Percentiles rank a stretch among this genome's conserved stretches.
phyloP scores from a whole-genome alignment of 1,140 invertebrate species.

The Orchestia grillus region DNA sequence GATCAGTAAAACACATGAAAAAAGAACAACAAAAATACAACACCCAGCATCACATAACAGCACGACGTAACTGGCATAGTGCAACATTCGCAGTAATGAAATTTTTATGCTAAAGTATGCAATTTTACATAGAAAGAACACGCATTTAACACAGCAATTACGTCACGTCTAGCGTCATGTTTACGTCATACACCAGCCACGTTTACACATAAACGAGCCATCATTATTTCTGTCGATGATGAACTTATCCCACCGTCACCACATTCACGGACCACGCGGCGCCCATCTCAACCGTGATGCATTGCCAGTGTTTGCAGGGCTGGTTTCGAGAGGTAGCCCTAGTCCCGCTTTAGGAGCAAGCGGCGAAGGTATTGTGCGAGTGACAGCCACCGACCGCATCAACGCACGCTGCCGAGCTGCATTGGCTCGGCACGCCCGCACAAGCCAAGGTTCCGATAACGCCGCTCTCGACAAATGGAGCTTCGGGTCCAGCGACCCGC shows the following conservation, averaged over 20 bases:
- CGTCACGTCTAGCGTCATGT: not conserved
- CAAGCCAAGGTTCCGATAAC: slow-evolving; percentile 24
- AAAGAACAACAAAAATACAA: not conserved
- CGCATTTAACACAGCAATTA: not conserved
- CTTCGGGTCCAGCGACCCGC: not conserved
- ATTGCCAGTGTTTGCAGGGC: not conserved
- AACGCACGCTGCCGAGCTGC: slow-evolving; percentile 11
- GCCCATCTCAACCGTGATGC: not conserved
- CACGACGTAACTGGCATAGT: too few species aligned
- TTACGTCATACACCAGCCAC: not conserved
- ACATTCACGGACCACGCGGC: not conserved
- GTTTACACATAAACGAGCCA: not conserved
- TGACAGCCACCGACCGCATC: slow-evolving; percentile 4
- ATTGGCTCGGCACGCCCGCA: not conserved
- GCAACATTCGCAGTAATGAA: not conserved
- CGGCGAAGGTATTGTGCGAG: slow-evolving; percentile 34
- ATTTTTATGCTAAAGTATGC: not conserved
- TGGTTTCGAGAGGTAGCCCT: not conserved
- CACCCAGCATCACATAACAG: not conserved
- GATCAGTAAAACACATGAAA: not conserved
- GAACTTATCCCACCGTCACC: not conserved
- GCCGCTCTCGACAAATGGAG: slow-evolving; percentile 20
- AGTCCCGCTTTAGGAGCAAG: not conserved
- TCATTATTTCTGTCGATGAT: not conserved
- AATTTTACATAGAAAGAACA: not conserved